These are phyloP conservation scores for Gari tellinella DNA, from an alignment of 2,888 invertebrate genomes.

Conservation along the genomic window DNA sequence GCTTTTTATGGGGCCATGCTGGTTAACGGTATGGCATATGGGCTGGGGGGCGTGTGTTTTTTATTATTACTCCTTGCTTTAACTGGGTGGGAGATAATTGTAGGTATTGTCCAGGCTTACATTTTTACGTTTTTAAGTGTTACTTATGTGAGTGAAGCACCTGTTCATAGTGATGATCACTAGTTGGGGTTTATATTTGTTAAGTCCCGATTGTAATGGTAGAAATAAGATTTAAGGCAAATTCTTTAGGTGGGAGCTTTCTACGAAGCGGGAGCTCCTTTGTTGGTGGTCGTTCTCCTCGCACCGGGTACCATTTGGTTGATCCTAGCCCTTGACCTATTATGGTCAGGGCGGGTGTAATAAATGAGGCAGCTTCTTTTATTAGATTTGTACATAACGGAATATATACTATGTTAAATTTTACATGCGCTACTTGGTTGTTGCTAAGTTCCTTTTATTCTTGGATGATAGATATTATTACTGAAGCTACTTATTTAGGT, in stretches of 20 bases:
- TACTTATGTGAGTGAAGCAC: background rate
- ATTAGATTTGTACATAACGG: constrained; percentile 1
- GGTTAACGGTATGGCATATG: no score
- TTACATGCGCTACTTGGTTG: background rate
- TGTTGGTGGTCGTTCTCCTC: background rate
- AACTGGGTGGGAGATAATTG: no score
- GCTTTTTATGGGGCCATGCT: background rate
- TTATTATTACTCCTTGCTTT: no score
- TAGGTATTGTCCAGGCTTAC: background rate
- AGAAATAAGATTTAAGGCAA: no score
- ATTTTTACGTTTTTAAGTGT: constrained; percentile 13
- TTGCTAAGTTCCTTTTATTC: background rate
- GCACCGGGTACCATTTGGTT: constrained; percentile 14
- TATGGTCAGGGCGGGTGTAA: background rate
- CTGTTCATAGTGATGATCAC: constrained; percentile 2
- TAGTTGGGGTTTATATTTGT: no score
- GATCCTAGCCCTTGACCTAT: constrained; percentile 14
- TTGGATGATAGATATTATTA: constrained; percentile 85
- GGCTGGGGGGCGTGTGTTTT: no score
- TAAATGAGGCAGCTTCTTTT: background rate
- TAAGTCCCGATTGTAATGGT: no score
- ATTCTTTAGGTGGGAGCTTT: no score
- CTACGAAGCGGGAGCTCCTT: no score
- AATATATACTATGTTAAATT: no score
- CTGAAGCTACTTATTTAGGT: constrained; percentile 89